Conservation (phyloP, 2,113 vertebrate species). For the Aegithalos caudatus region DNA sequence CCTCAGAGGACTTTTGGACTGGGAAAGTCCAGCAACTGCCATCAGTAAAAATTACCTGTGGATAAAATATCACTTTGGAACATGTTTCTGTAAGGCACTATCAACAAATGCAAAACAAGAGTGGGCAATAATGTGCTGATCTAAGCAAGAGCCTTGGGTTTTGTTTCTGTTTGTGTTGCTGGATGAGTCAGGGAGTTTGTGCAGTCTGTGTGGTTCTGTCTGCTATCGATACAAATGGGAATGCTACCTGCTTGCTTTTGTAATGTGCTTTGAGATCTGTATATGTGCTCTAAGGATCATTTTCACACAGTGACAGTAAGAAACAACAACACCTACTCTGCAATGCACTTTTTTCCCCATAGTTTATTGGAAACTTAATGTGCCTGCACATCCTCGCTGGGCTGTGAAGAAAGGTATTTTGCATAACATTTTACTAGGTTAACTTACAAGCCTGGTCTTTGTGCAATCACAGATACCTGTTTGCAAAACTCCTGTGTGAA, state of each 20-base stretch:
- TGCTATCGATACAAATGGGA: accelerated
- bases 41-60: not conserved
- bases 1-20: not conserved
- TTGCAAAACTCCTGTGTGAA: not conserved
- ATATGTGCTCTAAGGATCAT: not conserved
- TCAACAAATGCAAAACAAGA: not conserved
- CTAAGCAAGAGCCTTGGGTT: not conserved
- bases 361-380: not conserved
- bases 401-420: not conserved
- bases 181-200: not conserved
- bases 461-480: not conserved
- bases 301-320: not conserved
- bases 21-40: not conserved
- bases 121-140: not conserved
- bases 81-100: not conserved
- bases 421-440: not conserved
- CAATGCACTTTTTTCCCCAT: not conserved
- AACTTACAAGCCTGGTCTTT: not conserved
- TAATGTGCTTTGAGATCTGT: not conserved
- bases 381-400: not conserved
- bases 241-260: not conserved
- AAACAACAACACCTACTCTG: not conserved
- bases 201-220: not conserved
- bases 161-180: not conserved
- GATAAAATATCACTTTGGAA: not conserved